phyloP scores from a whole-genome alignment of 2,888 invertebrate genomes.

The Chloromyia formosa region DNA sequence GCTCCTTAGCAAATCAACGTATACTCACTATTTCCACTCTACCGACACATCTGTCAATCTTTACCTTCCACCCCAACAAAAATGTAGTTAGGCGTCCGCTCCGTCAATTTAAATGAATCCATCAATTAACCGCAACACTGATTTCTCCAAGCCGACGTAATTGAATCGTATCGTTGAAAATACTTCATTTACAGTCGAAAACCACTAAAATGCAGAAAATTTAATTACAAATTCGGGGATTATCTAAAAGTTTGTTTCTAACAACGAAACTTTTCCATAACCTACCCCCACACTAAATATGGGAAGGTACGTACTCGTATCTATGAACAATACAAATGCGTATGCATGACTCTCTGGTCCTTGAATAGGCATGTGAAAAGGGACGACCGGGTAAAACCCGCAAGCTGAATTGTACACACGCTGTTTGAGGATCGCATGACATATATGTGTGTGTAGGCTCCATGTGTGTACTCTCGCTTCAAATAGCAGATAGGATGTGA shows the following conservation, averaged over 20 bases:
- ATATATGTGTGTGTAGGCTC: background rate
- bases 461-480: background rate
- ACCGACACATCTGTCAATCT: too few species aligned
- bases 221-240: slow-evolving; percentile 39
- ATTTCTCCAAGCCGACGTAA: background rate
- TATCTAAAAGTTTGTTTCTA: slow-evolving; percentile 18
- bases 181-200: slow-evolving; percentile 26
- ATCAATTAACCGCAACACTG: slow-evolving; percentile 18
- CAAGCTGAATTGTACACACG: background rate
- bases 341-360: background rate
- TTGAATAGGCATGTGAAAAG: background rate
- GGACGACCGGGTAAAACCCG: background rate
- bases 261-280: slow-evolving; percentile 25
- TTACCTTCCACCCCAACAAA: too few species aligned
- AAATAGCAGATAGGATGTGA: slow-evolving; percentile 18
- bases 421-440: slow-evolving; percentile 14
- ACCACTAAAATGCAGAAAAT: slow-evolving; percentile 40
- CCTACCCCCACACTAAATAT: background rate
- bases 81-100: too few species aligned
- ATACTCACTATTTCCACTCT: too few species aligned
- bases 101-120: background rate
- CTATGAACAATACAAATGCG: background rate
- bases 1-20: too few species aligned
- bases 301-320: background rate
- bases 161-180: slow-evolving; percentile 27